phyloP scores from a whole-genome alignment of 2,113 vertebrate genomes.

The Lepisosteus osseus region DNA sequence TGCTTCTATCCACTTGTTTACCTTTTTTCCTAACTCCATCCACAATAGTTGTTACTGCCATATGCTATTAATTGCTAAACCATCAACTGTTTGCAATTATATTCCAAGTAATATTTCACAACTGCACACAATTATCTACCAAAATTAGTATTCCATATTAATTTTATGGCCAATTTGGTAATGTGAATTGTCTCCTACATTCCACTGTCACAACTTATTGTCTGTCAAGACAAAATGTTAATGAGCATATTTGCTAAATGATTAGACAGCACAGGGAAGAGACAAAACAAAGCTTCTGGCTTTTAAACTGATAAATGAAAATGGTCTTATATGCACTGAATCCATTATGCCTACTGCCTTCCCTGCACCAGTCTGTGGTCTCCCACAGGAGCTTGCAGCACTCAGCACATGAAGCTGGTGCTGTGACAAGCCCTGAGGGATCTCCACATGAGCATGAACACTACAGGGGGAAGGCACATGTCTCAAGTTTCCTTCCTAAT shows the following conservation, averaged over 20 bases:
- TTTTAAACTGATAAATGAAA: slow-evolving; percentile 16
- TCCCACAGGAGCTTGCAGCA: too few species aligned
- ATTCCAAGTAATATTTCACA: not conserved
- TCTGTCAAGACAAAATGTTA: not conserved
- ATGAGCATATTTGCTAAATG: slow-evolving; percentile 8
- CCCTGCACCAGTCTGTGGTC: not conserved
- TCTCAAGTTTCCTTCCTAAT: too few species aligned
- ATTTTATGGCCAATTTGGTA: slow-evolving; percentile 12
- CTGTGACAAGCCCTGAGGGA: too few species aligned
- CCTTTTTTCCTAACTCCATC: not conserved
- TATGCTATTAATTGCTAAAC: not conserved
- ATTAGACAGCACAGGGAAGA: not conserved
- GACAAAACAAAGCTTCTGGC: not conserved
- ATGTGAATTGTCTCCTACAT: not conserved
- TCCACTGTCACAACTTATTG: not conserved
- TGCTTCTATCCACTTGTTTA: not conserved
- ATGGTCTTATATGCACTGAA: slow-evolving; percentile 9
- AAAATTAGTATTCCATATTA: not conserved
- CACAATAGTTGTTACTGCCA: not conserved
- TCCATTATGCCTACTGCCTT: not conserved
- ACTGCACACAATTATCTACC: not conserved
- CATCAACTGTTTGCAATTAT: not conserved
- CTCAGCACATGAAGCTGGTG: too few species aligned
- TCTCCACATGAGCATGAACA: too few species aligned
- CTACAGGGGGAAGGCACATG: too few species aligned